These are phyloP conservation scores for Clostera curtula DNA, from an alignment of 2,888 invertebrate species.

Conservation along the genomic window DNA sequence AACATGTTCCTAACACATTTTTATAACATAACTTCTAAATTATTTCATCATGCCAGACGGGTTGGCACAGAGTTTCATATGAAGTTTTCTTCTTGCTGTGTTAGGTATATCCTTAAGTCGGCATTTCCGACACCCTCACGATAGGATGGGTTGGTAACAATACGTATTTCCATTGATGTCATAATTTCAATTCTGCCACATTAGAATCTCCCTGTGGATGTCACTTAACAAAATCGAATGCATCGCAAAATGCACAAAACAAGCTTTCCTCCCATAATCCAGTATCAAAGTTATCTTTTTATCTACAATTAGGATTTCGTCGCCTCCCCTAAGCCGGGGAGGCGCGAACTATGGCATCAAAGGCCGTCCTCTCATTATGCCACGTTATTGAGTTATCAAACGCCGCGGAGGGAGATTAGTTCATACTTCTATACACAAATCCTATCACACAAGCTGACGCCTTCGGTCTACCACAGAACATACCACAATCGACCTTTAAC, in stretches of 20 bases:
- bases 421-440: constrained; percentile 74
- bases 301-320: constrained; percentile 74
- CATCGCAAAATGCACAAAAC: constrained; percentile 33
- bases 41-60: too few species aligned
- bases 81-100: too few species aligned
- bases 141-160: too few species aligned
- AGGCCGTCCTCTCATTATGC: constrained; percentile 69
- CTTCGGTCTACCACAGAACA: constrained; percentile 64
- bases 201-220: too few species aligned
- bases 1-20: too few species aligned
- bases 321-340: constrained; percentile 44
- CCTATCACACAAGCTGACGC: constrained; percentile 76
- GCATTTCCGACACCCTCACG: too few species aligned
- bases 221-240: constrained; percentile 6
- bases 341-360: constrained; percentile 46
- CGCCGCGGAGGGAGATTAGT: constrained; percentile 67
- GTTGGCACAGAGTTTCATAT: too few species aligned
- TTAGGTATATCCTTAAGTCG: too few species aligned
- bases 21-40: too few species aligned
- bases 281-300: constrained; percentile 68
- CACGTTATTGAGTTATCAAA: constrained; percentile 73
- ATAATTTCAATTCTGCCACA: too few species aligned
- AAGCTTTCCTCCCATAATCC: constrained; percentile 32
- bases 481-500: constrained; percentile 28
- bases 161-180: too few species aligned